These are phyloP conservation scores for Tiaroga cobitis DNA, from an alignment of 2,797 vertebrate species.

Conservation along the genomic window DNA sequence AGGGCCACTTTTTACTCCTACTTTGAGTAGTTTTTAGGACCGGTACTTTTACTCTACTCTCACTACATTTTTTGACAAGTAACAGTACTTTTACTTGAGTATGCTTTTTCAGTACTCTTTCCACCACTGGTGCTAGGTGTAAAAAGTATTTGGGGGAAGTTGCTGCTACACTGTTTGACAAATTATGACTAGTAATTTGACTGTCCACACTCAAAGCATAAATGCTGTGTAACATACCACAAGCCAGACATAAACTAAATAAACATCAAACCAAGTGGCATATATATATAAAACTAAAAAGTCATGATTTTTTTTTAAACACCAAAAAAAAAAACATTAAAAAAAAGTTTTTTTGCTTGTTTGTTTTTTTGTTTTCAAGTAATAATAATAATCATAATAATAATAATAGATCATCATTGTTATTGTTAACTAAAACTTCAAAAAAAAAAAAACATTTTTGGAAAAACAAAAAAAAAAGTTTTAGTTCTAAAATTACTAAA, in stretches of 20 bases:
- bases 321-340: too few relatives aligned
- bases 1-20: too few relatives aligned
- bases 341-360: too few relatives aligned
- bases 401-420: not conserved
- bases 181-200: not conserved
- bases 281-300: not conserved
- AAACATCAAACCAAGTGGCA: not conserved
- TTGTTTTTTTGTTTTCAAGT: too few relatives aligned
- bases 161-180: not conserved
- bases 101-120: too few relatives aligned
- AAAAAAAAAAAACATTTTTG: not conserved
- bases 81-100: too few relatives aligned
- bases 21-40: too few relatives aligned
- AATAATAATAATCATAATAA: not conserved
- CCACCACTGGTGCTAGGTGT: not conserved
- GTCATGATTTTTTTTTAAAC: not conserved
- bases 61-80: too few relatives aligned
- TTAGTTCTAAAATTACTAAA: too few relatives aligned
- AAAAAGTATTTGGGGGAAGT: constrained; percentile 20
- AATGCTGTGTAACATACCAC: not conserved
- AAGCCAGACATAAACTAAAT: not conserved
- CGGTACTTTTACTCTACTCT: too few relatives aligned
- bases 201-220: constrained; percentile 4
- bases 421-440: not conserved
- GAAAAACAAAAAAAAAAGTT: too few relatives aligned